Evolutionary conservation across 2,797 vertebrate genomes (phyloP), one percentile per base, ranked within the genome.

Genomic region (Scolopax bukidnonensis): DNA sequence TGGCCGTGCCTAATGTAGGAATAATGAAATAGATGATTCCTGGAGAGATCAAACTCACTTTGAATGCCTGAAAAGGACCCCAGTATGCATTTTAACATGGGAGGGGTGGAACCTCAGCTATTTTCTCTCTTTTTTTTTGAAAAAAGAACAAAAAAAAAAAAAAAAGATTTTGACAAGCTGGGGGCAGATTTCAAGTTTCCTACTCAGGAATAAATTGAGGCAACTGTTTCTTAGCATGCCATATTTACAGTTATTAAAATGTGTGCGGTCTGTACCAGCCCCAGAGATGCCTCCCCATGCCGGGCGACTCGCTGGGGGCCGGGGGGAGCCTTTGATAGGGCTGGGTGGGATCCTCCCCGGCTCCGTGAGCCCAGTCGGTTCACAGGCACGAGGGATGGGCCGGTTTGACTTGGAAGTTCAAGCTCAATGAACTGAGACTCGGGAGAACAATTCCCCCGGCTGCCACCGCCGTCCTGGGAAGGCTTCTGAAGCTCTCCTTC

Each of bases 401-500:
- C 0, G 7, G 36, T 53, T 33, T 57, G 19, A 40, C 94, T 92
- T 30, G 81, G 90, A 96, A 95, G 95, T 96, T 97, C 96, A 94
- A 95, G 96, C 91, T 96, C 95, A 95, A 16, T 97, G 96, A 97
- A 78, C 95, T 94, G 96, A 89, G 94, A 96, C 96, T 56, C 27
- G 1, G 78, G 53, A 93, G 94, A 95, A 96, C 94, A 96, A 96
- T 96, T 90, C 81, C 60, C 27, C 63, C 0, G 63, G 67, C 94
- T 14, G 91, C 78, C 19, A 9, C 70, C 2, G 0, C 80, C 7
- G 0, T 59, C 87, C 94, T 91, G 88, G 84, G 80, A 56, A 94
- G 85, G 23, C 51, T 63, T 84, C 87, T 43, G 83, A 76, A 88
- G 74, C 67, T 36, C 53, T 84, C 78, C 75, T 83, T 90, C 94